Base-by-base conservation (phyloP, 1,140 invertebrate genomes). In the Brachionus koreanus region DNA sequence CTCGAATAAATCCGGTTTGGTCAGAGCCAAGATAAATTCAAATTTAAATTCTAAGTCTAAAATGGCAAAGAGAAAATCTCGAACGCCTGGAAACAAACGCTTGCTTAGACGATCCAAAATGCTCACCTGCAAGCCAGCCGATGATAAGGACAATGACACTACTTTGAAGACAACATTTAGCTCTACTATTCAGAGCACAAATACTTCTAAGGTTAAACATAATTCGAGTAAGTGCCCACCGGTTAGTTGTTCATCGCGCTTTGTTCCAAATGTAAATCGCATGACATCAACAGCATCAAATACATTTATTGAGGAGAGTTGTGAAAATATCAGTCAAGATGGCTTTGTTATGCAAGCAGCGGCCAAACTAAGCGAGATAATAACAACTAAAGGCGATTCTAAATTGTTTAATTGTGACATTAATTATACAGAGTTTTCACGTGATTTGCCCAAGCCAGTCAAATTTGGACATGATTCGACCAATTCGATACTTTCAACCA, bases 391-490 rank as follows among this genome's bases (percentile, higher is more conserved):
- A 13, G 33, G 5, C 9, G 75, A 79, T 3, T 43, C 76, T 1
- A 79, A 79, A 61, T 29, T 65, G n/a, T 61, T 33, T 33, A 74
- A 74, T 74, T 74, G 39, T 74, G 76, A 65, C 7, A 25, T 79
- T 10, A 79, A 57, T 25, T 79, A 79, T 65, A n/a, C 42, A 3
- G 49, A 79, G 3, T 79, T 79, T 79, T 61, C 76, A 3, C 19
- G 76, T 4, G 76, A 79, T 61, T 63, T 79, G n/a, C 49, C 35
- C 19, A 63, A 61, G 23, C 12, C 49, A 13, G 29, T 42, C 3
- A 79, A 65, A 35, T 79, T 79, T 61, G 76, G 76, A 61, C 19
- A 79, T 37, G 76, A 79, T 16, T 74, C 69, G 13, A 74, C 69
- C 23, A 74, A 74, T 46, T 74, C 65, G 29, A 23, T 35, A 19